phyloP scores from a whole-genome alignment of 2,888 invertebrate species.

The Eupithecia pulchellata region DNA sequence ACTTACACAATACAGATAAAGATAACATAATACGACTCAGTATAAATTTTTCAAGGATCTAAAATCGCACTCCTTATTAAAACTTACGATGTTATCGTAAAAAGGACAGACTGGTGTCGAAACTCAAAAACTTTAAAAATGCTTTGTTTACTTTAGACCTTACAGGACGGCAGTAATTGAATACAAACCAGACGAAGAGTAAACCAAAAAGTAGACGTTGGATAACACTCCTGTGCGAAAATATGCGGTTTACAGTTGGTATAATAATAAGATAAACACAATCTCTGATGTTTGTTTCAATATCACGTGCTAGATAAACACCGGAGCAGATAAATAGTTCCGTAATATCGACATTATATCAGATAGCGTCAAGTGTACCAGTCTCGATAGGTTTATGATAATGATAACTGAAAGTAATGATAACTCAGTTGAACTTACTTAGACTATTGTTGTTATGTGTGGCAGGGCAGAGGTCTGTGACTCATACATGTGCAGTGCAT shows the following conservation, averaged over 20 bases:
- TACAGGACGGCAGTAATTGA: too few relatives aligned
- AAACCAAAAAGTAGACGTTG: not conserved
- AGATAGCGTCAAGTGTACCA: slow-evolving; percentile 1
- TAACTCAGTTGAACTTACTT: not conserved
- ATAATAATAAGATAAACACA: too few relatives aligned
- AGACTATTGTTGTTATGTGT: slow-evolving; percentile 12
- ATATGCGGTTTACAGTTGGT: not conserved
- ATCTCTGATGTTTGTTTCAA: slow-evolving; percentile 1
- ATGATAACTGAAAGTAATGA: not conserved
- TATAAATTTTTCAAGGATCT: not conserved
- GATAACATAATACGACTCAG: too few relatives aligned
- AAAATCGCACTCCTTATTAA: not conserved
- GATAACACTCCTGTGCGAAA: not conserved
- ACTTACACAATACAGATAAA: too few relatives aligned
- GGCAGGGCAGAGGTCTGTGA: slow-evolving; percentile 26
- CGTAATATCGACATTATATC: slow-evolving; percentile 11
- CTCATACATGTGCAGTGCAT: slow-evolving; percentile 31
- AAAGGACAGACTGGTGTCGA: not conserved
- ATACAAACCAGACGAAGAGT: too few relatives aligned
- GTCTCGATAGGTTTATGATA: slow-evolving; percentile 5
- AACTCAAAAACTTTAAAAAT: too few relatives aligned
- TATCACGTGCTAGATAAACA: slow-evolving; percentile 3
- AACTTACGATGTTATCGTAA: not conserved
- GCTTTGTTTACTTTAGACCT: too few relatives aligned
- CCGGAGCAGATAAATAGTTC: not conserved